Percentiles rank a stretch among this genome's conserved stretches.
phyloP scores from a whole-genome alignment of 2,797 vertebrate species.

The Girardinus metallicus region DNA sequence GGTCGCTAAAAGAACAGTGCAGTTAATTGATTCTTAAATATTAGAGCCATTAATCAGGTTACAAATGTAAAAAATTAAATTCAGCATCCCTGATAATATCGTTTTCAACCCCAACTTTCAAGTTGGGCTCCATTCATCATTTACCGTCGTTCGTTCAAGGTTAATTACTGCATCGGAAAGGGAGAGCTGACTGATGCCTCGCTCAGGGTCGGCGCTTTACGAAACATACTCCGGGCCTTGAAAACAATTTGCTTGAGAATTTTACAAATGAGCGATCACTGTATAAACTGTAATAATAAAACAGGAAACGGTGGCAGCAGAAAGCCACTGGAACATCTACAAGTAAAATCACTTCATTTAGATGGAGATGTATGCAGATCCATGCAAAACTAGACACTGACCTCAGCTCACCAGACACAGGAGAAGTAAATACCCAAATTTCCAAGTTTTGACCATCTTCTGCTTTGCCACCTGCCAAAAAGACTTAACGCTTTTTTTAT shows the following conservation, averaged over 20 bases:
- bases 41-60: neutral
- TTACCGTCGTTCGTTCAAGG: slow-evolving; percentile 21
- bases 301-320: slow-evolving; percentile 37
- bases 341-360: slow-evolving; percentile 57
- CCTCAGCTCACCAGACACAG: slow-evolving; percentile 74
- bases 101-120: slow-evolving; percentile 3
- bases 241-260: slow-evolving; percentile 18
- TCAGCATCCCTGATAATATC: neutral
- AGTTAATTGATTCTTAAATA: slow-evolving; percentile 8
- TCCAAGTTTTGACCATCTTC: slow-evolving; percentile 70
- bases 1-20: neutral
- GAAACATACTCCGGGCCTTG: neutral
- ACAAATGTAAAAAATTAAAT: neutral
- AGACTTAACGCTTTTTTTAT: slow-evolving; percentile 70
- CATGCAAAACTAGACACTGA: slow-evolving; percentile 78
- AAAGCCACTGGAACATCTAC: slow-evolving; percentile 58
- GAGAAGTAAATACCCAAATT: slow-evolving; percentile 76
- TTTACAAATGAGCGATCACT: slow-evolving; percentile 30
- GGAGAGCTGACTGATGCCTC: neutral
- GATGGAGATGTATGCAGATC: slow-evolving; percentile 80
- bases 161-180: slow-evolving; percentile 27
- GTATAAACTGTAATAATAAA: slow-evolving; percentile 42
- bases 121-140: slow-evolving; percentile 27
- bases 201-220: slow-evolving; percentile 7
- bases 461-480: slow-evolving; percentile 76